Conservation (phyloP, 2,113 vertebrate genomes). For the Empidonax traillii region DNA sequence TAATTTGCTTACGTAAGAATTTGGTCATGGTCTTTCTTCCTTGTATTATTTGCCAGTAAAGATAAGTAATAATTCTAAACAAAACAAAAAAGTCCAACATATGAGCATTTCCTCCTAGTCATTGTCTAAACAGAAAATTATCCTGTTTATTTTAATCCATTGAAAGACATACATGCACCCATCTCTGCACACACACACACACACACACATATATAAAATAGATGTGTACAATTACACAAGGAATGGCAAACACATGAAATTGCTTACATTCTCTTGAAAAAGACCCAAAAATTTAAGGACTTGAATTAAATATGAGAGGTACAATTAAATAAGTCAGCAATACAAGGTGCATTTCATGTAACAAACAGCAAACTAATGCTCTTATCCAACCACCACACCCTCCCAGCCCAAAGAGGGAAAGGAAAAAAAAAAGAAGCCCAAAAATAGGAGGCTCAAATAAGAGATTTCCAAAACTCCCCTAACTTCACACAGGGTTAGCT, state of each 20-base stretch:
- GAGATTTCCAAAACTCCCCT: neutral
- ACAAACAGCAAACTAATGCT: neutral
- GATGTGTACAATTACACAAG: neutral
- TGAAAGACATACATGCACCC: neutral
- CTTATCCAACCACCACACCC: neutral
- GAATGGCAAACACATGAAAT: neutral
- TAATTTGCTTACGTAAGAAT: conserved; percentile 80
- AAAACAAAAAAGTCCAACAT: neutral
- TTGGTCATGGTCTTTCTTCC: conserved; percentile 81
- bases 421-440: neutral
- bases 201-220: rapidly evolving
- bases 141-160: neutral
- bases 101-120: neutral
- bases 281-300: neutral
- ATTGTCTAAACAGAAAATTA: neutral
- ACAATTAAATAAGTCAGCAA: neutral
- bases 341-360: neutral
- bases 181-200: neutral
- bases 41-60: conserved; percentile 87
- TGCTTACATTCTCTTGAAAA: neutral
- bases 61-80: conserved; percentile 82
- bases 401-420: neutral
- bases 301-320: neutral
- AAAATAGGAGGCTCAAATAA: neutral
- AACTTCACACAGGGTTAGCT: neutral